Percentiles rank a stretch among this genome's conserved stretches.
Conservation (phyloP, 2,113 vertebrate genomes). For the Passer montanus region DNA sequence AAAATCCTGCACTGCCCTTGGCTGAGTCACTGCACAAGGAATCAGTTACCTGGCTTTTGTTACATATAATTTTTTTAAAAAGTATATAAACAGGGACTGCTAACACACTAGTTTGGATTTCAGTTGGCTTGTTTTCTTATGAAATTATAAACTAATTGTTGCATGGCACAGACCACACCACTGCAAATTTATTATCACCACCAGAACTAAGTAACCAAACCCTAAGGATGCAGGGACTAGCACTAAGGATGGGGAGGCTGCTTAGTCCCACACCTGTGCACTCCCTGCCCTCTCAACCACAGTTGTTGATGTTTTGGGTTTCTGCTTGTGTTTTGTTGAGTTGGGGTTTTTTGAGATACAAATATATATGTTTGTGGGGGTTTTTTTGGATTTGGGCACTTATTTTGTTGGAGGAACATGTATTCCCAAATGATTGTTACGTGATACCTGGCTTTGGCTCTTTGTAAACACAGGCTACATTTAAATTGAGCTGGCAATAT, state of each 20-base stretch:
- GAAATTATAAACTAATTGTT: background rate
- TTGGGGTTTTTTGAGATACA: too few species aligned
- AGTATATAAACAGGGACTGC: rapidly evolving
- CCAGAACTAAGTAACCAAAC: background rate
- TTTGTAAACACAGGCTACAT: background rate
- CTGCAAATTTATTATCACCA: background rate
- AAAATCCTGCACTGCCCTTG: background rate
- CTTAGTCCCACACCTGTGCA: background rate
- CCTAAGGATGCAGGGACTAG: background rate
- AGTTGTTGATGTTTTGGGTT: background rate
- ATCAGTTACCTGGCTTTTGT: background rate
- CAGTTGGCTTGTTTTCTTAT: background rate
- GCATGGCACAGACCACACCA: background rate
- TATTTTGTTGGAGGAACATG: background rate
- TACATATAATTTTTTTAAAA: background rate
- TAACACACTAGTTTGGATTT: background rate
- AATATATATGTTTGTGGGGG: too few species aligned
- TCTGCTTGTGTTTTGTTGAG: background rate
- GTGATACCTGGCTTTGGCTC: background rate
- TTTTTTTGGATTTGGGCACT: background rate
- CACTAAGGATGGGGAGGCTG: background rate
- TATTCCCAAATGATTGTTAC: background rate
- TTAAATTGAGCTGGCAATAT: background rate
- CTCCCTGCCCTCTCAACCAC: background rate
- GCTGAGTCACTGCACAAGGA: background rate